These are phyloP conservation scores for Mormoops blainvillei DNA, from an alignment of 2,113 vertebrate genomes.

Conservation along the genomic window DNA sequence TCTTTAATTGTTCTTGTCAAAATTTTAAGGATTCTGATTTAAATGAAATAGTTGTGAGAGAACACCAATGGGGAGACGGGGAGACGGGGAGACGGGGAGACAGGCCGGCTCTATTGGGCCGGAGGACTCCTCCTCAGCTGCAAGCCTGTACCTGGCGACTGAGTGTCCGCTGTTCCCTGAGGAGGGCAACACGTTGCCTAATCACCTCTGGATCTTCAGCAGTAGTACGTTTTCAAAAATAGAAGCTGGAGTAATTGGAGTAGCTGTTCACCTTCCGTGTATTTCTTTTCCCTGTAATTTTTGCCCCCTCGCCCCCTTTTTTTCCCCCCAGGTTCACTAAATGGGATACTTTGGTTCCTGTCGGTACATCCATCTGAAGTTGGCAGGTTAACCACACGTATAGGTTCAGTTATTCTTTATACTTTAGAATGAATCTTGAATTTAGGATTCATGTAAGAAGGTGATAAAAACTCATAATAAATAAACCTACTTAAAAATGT, in stretches of 20 bases:
- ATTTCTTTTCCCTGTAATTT: neutral
- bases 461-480: neutral
- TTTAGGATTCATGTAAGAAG: neutral
- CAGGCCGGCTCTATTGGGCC: neutral
- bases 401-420: neutral
- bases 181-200: neutral
- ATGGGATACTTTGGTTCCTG: neutral
- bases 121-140: neutral
- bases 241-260: neutral
- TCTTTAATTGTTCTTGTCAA: constrained; percentile 19
- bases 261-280: neutral
- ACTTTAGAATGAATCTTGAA: neutral
- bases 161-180: neutral
- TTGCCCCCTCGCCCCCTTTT: neutral
- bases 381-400: neutral
- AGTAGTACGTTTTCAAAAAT: neutral
- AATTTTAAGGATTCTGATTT: neutral
- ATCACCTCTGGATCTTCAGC: neutral
- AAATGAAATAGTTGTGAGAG: neutral
- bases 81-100: neutral
- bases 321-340: neutral
- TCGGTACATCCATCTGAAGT: neutral
- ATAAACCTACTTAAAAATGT: neutral
- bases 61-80: neutral
- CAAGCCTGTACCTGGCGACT: neutral